phyloP scores from a whole-genome alignment of 2,888 invertebrate genomes.

The Augiades crinisus region DNA sequence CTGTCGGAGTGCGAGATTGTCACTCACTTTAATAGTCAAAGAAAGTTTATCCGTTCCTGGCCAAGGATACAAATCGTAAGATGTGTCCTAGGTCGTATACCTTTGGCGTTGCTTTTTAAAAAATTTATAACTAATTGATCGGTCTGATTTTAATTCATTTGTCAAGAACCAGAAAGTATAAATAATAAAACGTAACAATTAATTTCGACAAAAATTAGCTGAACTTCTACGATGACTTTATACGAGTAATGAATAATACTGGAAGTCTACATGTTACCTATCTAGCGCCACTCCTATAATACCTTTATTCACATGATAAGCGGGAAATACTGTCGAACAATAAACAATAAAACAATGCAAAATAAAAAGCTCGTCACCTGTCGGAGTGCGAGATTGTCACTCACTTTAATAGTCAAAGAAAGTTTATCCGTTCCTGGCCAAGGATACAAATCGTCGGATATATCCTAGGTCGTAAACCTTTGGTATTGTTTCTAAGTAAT shows the following conservation, averaged over 20 bases:
- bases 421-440: conserved; percentile 22
- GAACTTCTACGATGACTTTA: no score
- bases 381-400: conserved; percentile 24
- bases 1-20: conserved; percentile 23
- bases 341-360: conserved; percentile 18
- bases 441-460: neutral
- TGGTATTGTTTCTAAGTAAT: neutral
- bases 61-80: neutral
- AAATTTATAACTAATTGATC: no score
- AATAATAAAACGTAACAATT: no score
- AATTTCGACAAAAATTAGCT: no score
- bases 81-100: neutral
- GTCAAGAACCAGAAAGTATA: no score
- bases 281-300: neutral
- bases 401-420: conserved; percentile 24
- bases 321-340: neutral
- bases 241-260: neutral
- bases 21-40: conserved; percentile 25
- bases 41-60: conserved; percentile 22
- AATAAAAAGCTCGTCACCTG: conserved; percentile 18
- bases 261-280: neutral
- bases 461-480: neutral
- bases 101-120: neutral
- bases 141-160: no score
- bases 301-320: neutral